Evolutionary conservation across 2,113 vertebrate genomes (phyloP), one percentile per base, ranked within the genome.

Genomic region (Podiceps cristatus): DNA sequence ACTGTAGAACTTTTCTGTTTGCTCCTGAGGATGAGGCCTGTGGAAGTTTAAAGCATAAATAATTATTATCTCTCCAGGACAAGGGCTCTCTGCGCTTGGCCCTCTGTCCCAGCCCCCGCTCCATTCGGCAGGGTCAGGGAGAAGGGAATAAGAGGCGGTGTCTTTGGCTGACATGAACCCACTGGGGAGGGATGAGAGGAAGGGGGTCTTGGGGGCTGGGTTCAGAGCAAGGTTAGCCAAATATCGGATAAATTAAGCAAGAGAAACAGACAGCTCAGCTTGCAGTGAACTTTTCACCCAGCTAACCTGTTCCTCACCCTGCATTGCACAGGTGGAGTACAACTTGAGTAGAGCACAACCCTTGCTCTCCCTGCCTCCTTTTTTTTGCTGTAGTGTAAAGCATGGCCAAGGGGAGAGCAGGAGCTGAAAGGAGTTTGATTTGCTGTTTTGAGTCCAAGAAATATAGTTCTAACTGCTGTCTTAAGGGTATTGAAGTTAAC

Each of bases 201-300:
- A 96, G 97, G 98, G 98, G 98, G 98, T 99, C 98, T 98, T 97
- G 85, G 83, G 98, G 98, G 98, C 98, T 97, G 98, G 98, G 99
- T 99, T 99, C 99, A 99, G 99, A 98, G 98, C 98, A 98, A 98
- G 99, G 99, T 99, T 99, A 99, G 99, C 99, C 99, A 99, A 99
- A 99, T 99, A 99, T 97, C 96, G 96, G 99, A 99, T 99, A 99
- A 99, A 99, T 99, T 99, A 99, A 96, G 98, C 95, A 72, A 97
- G 97, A 97, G 97, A 98, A 98, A 98, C 98, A 98, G 98, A 98
- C 98, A 98, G 98, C 98, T 98, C 97, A 98, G 98, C 98, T 98
- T 97, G 68, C 95, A 44, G 97, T 99, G 98, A 99, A 99, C 99
- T 98, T 98, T 99, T 98, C 98, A 98, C 98, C 98, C 97, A 97